These are phyloP conservation scores for Brachionus calyciflorus DNA, from an alignment of 1,140 invertebrate species.

Conservation along the genomic window DNA sequence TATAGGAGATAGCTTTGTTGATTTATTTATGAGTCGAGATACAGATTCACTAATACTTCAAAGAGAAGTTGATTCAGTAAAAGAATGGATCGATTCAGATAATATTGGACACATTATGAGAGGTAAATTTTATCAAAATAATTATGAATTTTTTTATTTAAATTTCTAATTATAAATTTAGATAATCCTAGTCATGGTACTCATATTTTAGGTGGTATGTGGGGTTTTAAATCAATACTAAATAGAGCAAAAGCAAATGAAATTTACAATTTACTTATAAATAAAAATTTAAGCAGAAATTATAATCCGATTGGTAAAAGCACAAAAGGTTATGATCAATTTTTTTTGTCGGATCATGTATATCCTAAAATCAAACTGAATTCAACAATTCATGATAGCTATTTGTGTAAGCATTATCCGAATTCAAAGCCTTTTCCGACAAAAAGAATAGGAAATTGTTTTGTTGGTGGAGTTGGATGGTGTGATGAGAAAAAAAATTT, in stretches of 20 bases:
- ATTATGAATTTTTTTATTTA: background rate
- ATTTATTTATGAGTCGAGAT: conserved; percentile 26
- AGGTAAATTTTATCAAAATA: background rate
- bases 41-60: conserved; percentile 10
- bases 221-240: background rate
- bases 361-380: background rate
- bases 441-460: conserved; percentile 13
- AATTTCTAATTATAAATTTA: background rate
- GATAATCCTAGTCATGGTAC: conserved; percentile 18
- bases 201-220: conserved; percentile 21
- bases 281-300: background rate
- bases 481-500: background rate
- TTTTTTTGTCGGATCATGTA: conserved; percentile 19
- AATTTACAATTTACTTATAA: background rate
- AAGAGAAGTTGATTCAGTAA: conserved; percentile 7
- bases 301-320: background rate
- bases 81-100: conserved; percentile 2
- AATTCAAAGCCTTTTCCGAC: conserved; percentile 32
- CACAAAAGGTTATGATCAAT: conserved; percentile 30
- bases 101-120: conserved; percentile 29
- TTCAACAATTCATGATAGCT: conserved; percentile 7
- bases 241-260: background rate
- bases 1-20: conserved; percentile 5
- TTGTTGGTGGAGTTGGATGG: background rate
- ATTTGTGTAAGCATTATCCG: background rate